Conservation (phyloP, 2,888 invertebrate species). For the Toxonevra muliebris region DNA sequence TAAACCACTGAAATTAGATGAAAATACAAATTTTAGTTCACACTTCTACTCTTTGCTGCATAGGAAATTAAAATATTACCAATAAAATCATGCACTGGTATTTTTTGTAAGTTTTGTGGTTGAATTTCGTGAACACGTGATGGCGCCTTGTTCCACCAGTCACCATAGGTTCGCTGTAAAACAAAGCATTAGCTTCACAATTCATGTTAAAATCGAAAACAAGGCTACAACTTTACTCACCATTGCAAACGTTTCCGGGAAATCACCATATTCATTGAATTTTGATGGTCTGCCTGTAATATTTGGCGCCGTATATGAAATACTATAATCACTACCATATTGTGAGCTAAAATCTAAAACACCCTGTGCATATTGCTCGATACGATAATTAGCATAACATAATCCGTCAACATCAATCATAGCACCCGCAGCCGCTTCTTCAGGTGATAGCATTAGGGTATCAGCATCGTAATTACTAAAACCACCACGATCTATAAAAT, state of each 20-base stretch:
- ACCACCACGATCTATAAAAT: conserved; percentile 44
- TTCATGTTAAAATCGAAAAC: not conserved
- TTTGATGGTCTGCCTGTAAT: conserved; percentile 84
- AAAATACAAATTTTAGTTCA: conserved; percentile 20
- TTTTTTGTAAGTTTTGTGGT: conserved; percentile 74
- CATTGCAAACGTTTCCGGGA: conserved; percentile 89
- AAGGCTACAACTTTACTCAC: conserved; percentile 65
- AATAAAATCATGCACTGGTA: conserved; percentile 82
- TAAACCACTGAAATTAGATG: conserved; percentile 59
- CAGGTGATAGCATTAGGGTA: not conserved
- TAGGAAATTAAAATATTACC: conserved; percentile 66
- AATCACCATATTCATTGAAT: conserved; percentile 91
- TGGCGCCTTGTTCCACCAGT: conserved; percentile 85
- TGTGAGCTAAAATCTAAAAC: conserved; percentile 88
- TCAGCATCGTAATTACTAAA: conserved; percentile 34
- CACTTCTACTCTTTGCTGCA: not conserved
- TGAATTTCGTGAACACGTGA: conserved; percentile 76
- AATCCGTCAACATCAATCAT: conserved; percentile 38
- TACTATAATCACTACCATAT: conserved; percentile 87
- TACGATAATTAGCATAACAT: conserved; percentile 46
- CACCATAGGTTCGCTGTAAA: conserved; percentile 81
- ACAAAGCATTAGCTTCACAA: conserved; percentile 13
- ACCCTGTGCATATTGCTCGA: conserved; percentile 81
- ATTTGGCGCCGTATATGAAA: conserved; percentile 88
- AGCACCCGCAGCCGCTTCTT: conserved; percentile 29